Conservation (phyloP, 2,113 vertebrate genomes). For the Hypanus sabinus region DNA sequence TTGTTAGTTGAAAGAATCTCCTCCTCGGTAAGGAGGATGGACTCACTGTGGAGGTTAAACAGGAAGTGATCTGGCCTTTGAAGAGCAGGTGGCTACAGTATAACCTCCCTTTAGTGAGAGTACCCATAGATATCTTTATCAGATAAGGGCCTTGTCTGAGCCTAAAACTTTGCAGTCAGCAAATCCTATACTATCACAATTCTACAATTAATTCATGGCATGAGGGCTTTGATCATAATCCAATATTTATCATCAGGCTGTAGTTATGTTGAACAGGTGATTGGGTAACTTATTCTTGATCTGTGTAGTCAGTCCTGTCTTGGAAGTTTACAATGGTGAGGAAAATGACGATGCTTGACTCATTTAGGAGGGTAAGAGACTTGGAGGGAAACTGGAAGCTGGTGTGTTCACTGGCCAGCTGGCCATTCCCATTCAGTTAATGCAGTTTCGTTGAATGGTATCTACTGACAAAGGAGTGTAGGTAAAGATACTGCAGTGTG, state of each 20-base stretch:
- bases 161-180: no score
- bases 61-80: no score
- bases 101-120: no score
- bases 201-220: not conserved
- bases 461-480: not conserved
- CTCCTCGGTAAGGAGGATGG: no score
- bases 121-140: no score
- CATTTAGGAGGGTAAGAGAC: not conserved
- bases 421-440: not conserved
- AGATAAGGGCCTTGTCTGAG: no score
- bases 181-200: no score
- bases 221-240: not conserved
- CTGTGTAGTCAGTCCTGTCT: not conserved
- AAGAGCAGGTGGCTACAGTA: no score
- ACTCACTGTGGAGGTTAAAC: no score
- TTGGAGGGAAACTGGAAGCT: not conserved
- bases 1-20: no score
- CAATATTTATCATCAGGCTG: not conserved
- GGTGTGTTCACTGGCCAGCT: not conserved
- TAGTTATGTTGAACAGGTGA: not conserved
- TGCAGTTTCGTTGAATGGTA: not conserved
- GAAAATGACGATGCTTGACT: not conserved
- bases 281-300: not conserved
- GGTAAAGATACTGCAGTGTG: no score
- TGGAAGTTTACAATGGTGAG: not conserved